Evolutionary conservation across 2,797 vertebrate genomes (phyloP), one percentile per base, ranked within the genome.

Genomic region (Poeciliopsis presidionis): DNA sequence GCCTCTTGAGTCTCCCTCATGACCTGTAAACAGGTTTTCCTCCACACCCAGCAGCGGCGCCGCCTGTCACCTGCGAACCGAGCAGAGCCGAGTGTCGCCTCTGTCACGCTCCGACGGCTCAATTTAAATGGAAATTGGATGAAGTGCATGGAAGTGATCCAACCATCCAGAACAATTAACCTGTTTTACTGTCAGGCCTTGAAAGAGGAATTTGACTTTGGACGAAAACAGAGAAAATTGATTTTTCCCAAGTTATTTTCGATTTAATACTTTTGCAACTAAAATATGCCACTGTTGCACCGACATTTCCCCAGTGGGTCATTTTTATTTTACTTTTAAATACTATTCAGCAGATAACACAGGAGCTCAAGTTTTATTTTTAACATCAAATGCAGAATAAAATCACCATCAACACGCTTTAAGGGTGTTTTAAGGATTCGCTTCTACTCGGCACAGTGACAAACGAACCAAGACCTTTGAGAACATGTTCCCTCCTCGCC

Each of bases 111-210:
- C 89, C 90, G 67, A 91, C 90, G 81, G 93, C 93, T 94, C 89
- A 93, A 95, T 95, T 94, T 95, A 95, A 95, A 95, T 95, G 94
- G 94, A 95, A 95, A 95, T 95, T 94, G 94, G 91, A 94, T 94
- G 93, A 95, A 95, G 93, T 92, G 90, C 91, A 92, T 94, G 93
- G 92, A 94, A 93, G 93, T 93, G 93, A 95, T 94, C 94, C 94
- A 94, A 91, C 92, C 94, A 95, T 94, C 92, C 92, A 94, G 91
- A 94, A 94, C 93, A 95, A 95, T 95, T 95, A 95, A 94, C 93
- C 93, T 90, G 91, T 93, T 94, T 95, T 95, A 95, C 90, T 87
- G 81, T 86, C 89, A 92, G 91, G 91, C 90, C 92, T 91, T 89
- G 89, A 85, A 95, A 91, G 90, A 93, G 90, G 88, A 79, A 91